Evolutionary conservation across 1,140 invertebrate species (phyloP), one percentile per base, ranked within the genome.

Genomic region (Geopemphigus sp.): DNA sequence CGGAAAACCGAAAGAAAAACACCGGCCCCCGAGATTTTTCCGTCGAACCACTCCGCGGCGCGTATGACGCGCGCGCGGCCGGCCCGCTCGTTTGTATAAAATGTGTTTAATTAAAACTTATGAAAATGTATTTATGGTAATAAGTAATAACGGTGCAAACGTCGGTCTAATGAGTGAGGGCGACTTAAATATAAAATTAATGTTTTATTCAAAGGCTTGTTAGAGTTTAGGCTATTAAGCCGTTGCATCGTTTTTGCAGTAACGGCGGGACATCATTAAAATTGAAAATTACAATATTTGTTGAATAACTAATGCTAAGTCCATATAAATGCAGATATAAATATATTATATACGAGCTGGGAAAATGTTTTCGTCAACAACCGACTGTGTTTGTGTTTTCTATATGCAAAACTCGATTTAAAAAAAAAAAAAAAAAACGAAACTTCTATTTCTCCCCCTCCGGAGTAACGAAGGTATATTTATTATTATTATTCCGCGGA

Each of bases 61-160:
- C 17, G 4, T 50, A 50, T 26, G 39, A 26, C 22, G 63, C 45
- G 32, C 26, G 22, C 45, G 57, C 32, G 32, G n/a, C n/a, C n/a
- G 32, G 32, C 3, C 32, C 32, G 8, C 32, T 39, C 32, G 32
- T 39, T 39, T 59, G 53, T 76, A 78, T 76, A 61, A 63, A 63
- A 63, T 63, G 39, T 78, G 74, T 78, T 78, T 78, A 78, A 78
- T 78, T 78, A 78, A 78, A 78, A 78, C 74, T 78, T 78, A 78
- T 78, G 56, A 78, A 78, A 78, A 78, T 78, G 57, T 78, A 78
- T 78, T 78, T 78, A 61, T 78, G 74, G 45, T 78, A 78, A 78
- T 78, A 78, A 63, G 45, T 78, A 78, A 78, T 78, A 78, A 63
- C 73, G 57, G 74, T 63, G 22, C 32, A 61, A 61, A 39, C 57